Evolutionary conservation across 2,113 vertebrate species (phyloP).

Genomic region (Probosciger aterrimus): DNA sequence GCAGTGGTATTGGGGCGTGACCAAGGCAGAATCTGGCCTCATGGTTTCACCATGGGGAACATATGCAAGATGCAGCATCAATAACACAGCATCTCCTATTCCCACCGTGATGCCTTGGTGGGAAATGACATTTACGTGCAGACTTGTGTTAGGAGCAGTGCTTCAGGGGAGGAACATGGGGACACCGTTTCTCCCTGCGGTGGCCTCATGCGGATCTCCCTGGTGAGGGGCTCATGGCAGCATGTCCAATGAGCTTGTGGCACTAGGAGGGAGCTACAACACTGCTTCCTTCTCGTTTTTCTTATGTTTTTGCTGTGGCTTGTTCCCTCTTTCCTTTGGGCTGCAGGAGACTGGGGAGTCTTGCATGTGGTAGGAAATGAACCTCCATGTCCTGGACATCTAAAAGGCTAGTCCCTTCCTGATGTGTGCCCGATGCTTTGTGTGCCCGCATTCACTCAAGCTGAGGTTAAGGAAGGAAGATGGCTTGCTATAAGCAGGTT

Average conservation of each 20-base stretch:
- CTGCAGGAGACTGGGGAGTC: neutral
- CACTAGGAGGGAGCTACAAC: fast-evolving
- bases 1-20: neutral
- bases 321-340: neutral
- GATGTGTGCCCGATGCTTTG: fast-evolving
- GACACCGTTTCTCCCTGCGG: neutral
- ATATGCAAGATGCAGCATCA: neutral
- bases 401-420: neutral
- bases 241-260: fast-evolving
- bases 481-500: neutral
- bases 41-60: neutral
- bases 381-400: neutral
- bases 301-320: neutral
- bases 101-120: fast-evolving
- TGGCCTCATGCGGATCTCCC: neutral
- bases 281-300: neutral
- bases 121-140: neutral
- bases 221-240: neutral
- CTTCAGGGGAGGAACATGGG: neutral
- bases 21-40: neutral
- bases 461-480: neutral
- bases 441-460: neutral
- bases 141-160: neutral
- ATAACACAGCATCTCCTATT: neutral
- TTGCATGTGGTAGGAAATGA: neutral